Base-by-base conservation (phyloP, 1,140 invertebrate genomes). In the Atta colombica region DNA sequence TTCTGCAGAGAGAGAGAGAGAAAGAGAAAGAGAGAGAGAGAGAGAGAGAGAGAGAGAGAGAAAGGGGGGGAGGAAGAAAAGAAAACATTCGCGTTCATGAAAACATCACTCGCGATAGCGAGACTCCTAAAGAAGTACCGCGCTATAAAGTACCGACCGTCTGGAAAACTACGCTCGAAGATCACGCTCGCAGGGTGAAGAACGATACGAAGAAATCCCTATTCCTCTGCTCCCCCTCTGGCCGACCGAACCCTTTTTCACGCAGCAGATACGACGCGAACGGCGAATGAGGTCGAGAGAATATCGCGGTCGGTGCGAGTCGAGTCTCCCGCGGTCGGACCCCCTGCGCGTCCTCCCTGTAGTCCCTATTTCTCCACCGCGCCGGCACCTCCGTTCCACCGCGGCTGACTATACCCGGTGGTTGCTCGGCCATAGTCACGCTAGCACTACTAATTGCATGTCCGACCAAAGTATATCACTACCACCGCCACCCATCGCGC, bases 401-500 rank as follows among this genome's bases (percentile, higher is more conserved):
- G 51, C 81, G 65, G 39, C 51, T 66, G 85, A 85, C 51, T 81
- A 87, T 81, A 66, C 31, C 39, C 58, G 85, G 85, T 28, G 84
- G 60, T 85, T 87, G 87, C 66, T 84, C 81, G 80, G 86, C 88
- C 91, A 90, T 89, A 93, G 92, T 94, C 93, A 94, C 93, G 93
- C 91, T 91, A 93, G 86, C 93, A 88, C 92, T 91, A 92, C 93
- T 94, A 94, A 94, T 93, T 94, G 93, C 93, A 94, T 94, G 93
- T 93, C 91, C 92, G 93, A 92, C 88, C 89, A 92, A 93, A 92
- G 93, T 94, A 93, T 94, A 94, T 94, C 92, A 94, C 93, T 86
- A 90, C 85, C 69, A 75, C 92, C 81, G 78, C 88, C 87, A 82
- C 68, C 89, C 87, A 81, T 88, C 88, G 91, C 90, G 92, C 87